A percentile compares a stretch with the other conserved stretches of the same genome.
These are phyloP conservation scores for Cantharis nigra DNA, from an alignment of 2,888 invertebrate genomes.

Conservation along the genomic window DNA sequence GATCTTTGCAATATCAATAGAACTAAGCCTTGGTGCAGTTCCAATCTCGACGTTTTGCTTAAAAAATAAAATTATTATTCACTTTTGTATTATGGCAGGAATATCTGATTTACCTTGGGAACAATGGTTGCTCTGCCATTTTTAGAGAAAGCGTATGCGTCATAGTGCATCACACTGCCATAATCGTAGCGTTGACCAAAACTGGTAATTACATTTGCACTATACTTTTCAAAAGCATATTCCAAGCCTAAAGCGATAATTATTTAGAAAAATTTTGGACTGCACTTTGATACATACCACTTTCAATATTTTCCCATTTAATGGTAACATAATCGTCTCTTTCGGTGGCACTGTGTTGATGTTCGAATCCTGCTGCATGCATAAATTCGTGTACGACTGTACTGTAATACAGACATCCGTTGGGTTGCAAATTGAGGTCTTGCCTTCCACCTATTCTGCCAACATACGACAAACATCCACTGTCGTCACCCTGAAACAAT, in stretches of 20 bases:
- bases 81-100: not conserved
- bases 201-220: not conserved
- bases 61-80: not conserved
- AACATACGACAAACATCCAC: not conserved
- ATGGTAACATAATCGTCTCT: slow-evolving; percentile 77
- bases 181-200: not conserved
- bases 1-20: not conserved
- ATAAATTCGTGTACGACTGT: slow-evolving; percentile 74
- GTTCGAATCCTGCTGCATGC: slow-evolving; percentile 81
- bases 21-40: not conserved
- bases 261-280: not conserved
- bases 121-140: not conserved
- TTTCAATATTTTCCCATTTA: slow-evolving; percentile 71
- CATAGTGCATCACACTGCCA: slow-evolving; percentile 1
- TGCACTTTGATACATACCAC: slow-evolving; percentile 17
- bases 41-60: not conserved
- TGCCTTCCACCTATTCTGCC: not conserved
- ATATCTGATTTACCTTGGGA: not conserved
- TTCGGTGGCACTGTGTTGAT: slow-evolving; percentile 80
- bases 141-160: not conserved
- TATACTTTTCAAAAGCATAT: not conserved
- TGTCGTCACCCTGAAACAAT: not conserved
- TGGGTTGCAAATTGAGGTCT: not conserved
- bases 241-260: not conserved
- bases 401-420: not conserved